A percentile compares a stretch with the other conserved stretches of the same genome.
phyloP scores from a whole-genome alignment of 2,888 invertebrate genomes.

The Anaspis maculata region DNA sequence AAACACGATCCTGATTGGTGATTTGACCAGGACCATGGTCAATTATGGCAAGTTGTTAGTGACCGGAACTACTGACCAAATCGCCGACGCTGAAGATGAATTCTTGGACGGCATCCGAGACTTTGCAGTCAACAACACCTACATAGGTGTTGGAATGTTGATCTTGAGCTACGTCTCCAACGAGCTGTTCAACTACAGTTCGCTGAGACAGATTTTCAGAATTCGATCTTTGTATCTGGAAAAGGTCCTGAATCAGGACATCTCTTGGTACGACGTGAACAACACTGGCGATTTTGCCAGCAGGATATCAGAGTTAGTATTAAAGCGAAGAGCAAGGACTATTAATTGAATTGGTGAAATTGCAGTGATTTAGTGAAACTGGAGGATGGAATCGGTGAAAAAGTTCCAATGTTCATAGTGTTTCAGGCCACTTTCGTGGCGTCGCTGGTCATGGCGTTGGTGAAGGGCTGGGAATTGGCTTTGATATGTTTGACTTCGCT shows the following conservation, averaged over 20 bases:
- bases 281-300: constrained; percentile 67
- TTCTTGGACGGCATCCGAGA: constrained; percentile 46
- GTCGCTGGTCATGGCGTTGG: constrained; percentile 62
- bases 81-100: constrained; percentile 32
- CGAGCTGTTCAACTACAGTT: constrained; percentile 60
- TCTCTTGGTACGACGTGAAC: constrained; percentile 64
- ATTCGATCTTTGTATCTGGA: constrained; percentile 58
- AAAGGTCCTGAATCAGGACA: constrained; percentile 64
- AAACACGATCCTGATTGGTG: constrained; percentile 61
- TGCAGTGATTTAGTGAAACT: constrained; percentile 64
- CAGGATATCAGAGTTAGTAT: constrained; percentile 62
- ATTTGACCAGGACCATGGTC: constrained; percentile 54
- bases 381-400: constrained; percentile 80
- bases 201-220: constrained; percentile 59
- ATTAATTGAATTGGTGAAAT: constrained; percentile 6
- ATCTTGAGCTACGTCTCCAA: constrained; percentile 57
- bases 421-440: constrained; percentile 61
- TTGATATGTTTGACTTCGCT: constrained; percentile 43
- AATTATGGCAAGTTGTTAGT: constrained; percentile 21
- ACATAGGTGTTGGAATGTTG: constrained; percentile 54
- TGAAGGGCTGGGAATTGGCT: constrained; percentile 74
- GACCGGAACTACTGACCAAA: constrained; percentile 13
- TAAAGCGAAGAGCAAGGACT: too few species aligned
- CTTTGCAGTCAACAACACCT: constrained; percentile 55
- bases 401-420: constrained; percentile 64